These are phyloP conservation scores for Anneissia japonica DNA, from an alignment of 35 echinoderm and acorn worm genomes.

Conservation along the genomic window DNA sequence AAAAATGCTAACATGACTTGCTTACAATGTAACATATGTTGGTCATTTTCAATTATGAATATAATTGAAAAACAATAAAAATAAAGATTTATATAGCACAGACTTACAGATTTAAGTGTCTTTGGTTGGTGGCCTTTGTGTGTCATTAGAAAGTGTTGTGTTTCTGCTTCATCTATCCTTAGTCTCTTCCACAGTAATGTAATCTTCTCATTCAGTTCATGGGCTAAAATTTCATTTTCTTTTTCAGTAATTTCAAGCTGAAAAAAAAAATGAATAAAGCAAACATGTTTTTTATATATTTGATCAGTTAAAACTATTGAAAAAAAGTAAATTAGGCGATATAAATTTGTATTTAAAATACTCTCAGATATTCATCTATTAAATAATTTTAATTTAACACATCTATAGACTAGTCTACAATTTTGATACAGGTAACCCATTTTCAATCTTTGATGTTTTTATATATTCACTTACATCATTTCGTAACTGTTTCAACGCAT, in stretches of 20 bases:
- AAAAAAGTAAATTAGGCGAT: no score
- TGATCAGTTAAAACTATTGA: no score
- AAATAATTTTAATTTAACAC: background rate
- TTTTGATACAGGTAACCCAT: background rate
- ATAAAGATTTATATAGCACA: no score
- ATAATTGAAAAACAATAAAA: no score
- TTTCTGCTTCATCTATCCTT: conserved; percentile 10
- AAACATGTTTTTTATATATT: no score
- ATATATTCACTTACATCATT: conserved; percentile 50
- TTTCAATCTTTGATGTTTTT: no score
- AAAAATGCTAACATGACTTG: no score
- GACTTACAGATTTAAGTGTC: conserved; percentile 42
- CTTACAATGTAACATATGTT: no score
- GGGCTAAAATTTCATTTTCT: conserved; percentile 53
- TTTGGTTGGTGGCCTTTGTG: conserved; percentile 64
- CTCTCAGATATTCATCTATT: no score
- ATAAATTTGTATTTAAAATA: no score
- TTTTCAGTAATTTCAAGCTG: conserved; percentile 73
- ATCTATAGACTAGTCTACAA: background rate
- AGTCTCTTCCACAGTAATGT: conserved; percentile 70
- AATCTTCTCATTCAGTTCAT: conserved; percentile 58
- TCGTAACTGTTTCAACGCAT: conserved; percentile 62
- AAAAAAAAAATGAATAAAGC: background rate
- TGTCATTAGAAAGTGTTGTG: background rate
- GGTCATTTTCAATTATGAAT: no score